Percentiles rank a stretch among this genome's conserved stretches.
Conservation (phyloP, 2,113 vertebrate species). For the Dunckerocampus dactyliophorus region DNA sequence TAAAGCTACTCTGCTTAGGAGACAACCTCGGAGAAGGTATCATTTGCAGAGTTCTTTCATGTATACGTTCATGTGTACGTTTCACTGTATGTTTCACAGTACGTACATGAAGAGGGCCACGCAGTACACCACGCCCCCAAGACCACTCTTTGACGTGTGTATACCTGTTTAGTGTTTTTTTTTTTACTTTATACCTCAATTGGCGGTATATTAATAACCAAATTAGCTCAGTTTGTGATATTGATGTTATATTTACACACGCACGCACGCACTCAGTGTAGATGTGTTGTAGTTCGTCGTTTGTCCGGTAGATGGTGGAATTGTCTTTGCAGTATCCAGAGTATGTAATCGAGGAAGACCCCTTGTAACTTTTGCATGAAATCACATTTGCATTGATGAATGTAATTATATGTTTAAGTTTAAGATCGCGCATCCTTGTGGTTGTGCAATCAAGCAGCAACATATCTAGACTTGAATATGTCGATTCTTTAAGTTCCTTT, state of each 20-base stretch:
- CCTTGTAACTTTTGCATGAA: too few relatives aligned
- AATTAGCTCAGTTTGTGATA: not conserved
- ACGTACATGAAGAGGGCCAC: not conserved
- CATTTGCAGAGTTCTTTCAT: not conserved
- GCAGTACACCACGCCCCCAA: not conserved
- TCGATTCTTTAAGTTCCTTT: too few relatives aligned
- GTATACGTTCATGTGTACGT: not conserved
- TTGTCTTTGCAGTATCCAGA: constrained; percentile 21
- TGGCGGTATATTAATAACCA: not conserved
- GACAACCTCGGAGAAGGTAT: not conserved
- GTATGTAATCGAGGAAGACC: not conserved
- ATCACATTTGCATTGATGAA: too few relatives aligned
- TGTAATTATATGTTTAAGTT: too few relatives aligned
- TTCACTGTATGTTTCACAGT: not conserved
- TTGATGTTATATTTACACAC: not conserved
- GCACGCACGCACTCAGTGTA: too few relatives aligned
- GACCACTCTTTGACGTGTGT: not conserved
- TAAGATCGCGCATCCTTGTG: too few relatives aligned
- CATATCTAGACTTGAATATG: too few relatives aligned
- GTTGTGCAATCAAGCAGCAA: too few relatives aligned
- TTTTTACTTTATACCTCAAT: too few relatives aligned
- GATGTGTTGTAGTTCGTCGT: not conserved
- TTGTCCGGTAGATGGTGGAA: constrained; percentile 35
- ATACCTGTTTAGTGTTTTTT: not conserved
- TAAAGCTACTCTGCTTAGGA: not conserved